Conservation (phyloP, 2,797 vertebrate species). For the Pelodytes ibericus region DNA sequence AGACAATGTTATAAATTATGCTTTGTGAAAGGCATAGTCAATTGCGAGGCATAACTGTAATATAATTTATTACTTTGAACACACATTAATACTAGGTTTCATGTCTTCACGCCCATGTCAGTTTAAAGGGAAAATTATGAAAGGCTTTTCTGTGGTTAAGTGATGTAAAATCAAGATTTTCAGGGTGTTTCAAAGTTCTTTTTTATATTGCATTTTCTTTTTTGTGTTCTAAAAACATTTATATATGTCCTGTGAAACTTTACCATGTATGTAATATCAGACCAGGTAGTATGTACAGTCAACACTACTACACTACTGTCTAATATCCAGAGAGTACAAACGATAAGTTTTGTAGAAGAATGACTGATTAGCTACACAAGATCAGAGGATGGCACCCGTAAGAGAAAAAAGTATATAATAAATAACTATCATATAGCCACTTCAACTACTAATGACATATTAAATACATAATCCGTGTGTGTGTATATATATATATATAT, state of each 20-base stretch:
- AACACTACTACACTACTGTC: constrained; percentile 61
- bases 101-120: constrained; percentile 34
- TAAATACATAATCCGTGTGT: too few species aligned
- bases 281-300: constrained; percentile 44
- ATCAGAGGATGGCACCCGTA: constrained; percentile 78
- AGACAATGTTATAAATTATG: constrained; percentile 13
- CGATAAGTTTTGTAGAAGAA: too few species aligned
- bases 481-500: too few species aligned
- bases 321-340: constrained; percentile 71
- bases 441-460: too few species aligned
- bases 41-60: constrained; percentile 19
- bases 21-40: constrained; percentile 17
- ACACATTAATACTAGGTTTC: constrained; percentile 7
- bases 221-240: constrained; percentile 42
- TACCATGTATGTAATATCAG: constrained; percentile 50
- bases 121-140: constrained; percentile 10
- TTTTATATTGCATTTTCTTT: constrained; percentile 39
- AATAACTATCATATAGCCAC: too few species aligned
- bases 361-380: too few species aligned
- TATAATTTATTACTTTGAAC: constrained; percentile 22
- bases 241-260: constrained; percentile 49
- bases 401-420: too few species aligned
- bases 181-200: constrained; percentile 33
- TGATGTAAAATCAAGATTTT: constrained; percentile 21
- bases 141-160: neutral